phyloP scores from a whole-genome alignment of 2,888 invertebrate species.

The Morinoia aosen region DNA sequence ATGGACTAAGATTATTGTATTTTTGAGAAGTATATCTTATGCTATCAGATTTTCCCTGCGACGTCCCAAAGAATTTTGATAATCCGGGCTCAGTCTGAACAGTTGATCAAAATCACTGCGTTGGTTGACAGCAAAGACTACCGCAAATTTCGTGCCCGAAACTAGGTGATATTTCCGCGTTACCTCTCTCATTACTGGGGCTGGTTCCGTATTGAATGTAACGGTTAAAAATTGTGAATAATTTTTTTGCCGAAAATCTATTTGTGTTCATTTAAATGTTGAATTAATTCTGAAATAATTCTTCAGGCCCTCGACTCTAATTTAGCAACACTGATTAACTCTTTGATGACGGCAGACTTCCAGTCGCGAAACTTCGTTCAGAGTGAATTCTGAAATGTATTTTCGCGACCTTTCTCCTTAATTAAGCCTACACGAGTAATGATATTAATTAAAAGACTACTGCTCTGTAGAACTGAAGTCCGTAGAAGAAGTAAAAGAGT shows the following conservation, averaged over 20 bases:
- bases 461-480: neutral
- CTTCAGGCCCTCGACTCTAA: neutral
- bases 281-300: neutral
- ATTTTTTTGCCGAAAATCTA: neutral
- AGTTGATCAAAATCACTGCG: too few relatives aligned
- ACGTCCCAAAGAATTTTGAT: too few relatives aligned
- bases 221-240: neutral
- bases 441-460: neutral
- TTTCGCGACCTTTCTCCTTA: neutral
- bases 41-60: too few relatives aligned
- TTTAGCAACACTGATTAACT: slow-evolving; percentile 15
- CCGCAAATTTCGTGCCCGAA: too few relatives aligned
- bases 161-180: neutral
- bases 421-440: slow-evolving; percentile 9
- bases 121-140: too few relatives aligned
- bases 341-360: neutral
- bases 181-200: neutral
- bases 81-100: too few relatives aligned
- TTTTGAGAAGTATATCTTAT: too few relatives aligned
- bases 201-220: neutral
- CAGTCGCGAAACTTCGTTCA: neutral
- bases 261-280: neutral
- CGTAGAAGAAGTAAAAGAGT: neutral
- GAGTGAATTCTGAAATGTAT: neutral
- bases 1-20: too few relatives aligned